Evolutionary conservation across 2,113 vertebrate genomes (phyloP).

Genomic region (Zootoca vivipara): DNA sequence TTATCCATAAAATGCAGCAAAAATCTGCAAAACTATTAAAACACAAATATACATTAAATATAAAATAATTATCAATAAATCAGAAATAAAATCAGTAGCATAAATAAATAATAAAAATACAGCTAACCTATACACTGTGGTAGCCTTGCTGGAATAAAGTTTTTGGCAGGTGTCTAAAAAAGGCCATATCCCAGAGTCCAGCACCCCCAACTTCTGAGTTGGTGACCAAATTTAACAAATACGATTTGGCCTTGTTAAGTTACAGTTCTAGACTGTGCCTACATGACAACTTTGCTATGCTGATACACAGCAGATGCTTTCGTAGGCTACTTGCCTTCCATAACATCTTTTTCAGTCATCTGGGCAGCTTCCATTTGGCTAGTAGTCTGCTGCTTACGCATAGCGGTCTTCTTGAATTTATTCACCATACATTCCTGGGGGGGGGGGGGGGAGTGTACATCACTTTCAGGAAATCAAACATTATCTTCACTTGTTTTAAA

Average conservation of each 20-base stretch:
- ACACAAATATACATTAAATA: no score
- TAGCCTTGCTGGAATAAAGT: no score
- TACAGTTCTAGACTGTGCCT: not conserved
- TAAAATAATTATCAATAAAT: no score
- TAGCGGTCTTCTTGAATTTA: conserved; percentile 87
- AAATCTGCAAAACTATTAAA: no score
- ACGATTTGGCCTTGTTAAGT: not conserved
- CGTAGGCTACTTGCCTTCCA: conserved; percentile 74
- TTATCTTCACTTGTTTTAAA: not conserved
- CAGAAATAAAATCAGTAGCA: no score
- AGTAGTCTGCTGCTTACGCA: conserved; percentile 81
- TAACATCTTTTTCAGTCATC: conserved; percentile 80
- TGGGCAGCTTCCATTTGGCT: conserved; percentile 77
- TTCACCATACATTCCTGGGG: conserved; percentile 88
- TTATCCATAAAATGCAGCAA: no score
- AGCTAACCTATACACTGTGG: no score
- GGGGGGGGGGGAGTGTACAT: conserved; percentile 25
- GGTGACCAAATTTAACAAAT: not conserved
- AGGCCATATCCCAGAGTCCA: not conserved
- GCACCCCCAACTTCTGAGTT: not conserved
- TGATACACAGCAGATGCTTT: not conserved
- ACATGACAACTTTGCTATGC: not conserved
- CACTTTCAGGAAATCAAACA: accelerated
- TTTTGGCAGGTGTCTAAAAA: no score
- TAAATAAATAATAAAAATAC: no score